These are phyloP conservation scores for Menidia beryllina DNA, from an alignment of 2,113 vertebrate genomes.

Conservation along the genomic window DNA sequence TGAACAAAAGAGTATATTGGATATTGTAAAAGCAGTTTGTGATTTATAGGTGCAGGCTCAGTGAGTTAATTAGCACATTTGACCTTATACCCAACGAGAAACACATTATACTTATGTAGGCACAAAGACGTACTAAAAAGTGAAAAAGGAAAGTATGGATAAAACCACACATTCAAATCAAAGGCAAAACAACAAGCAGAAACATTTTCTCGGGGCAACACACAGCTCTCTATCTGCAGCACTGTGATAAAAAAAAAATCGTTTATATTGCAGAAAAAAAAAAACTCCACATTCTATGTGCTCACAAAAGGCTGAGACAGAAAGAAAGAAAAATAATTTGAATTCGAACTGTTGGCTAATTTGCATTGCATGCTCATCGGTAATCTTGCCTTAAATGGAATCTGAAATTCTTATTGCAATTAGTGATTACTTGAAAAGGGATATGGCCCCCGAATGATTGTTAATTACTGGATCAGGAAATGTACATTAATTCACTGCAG, in stretches of 20 bases:
- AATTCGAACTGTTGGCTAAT: slow-evolving; percentile 77
- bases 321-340: slow-evolving; percentile 58
- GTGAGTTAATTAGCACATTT: slow-evolving; percentile 50
- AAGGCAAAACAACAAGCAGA: slow-evolving; percentile 41
- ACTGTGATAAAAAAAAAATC: slow-evolving; percentile 62
- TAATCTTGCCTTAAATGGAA: slow-evolving; percentile 76
- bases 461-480: slow-evolving; percentile 80
- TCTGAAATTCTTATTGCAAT: slow-evolving; percentile 81
- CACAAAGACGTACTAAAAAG: slow-evolving; percentile 26
- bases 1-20: neutral
- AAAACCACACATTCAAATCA: slow-evolving; percentile 56
- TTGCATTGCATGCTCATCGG: slow-evolving; percentile 74
- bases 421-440: slow-evolving; percentile 79
- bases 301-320: slow-evolving; percentile 65
- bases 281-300: slow-evolving; percentile 67
- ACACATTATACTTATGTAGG: slow-evolving; percentile 19
- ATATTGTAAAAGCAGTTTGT: slow-evolving; percentile 7
- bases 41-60: slow-evolving; percentile 9
- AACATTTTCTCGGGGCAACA: slow-evolving; percentile 50
- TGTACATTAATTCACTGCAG: slow-evolving; percentile 73
- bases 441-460: slow-evolving; percentile 75
- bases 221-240: slow-evolving; percentile 70
- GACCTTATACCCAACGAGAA: slow-evolving; percentile 33
- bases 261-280: slow-evolving; percentile 67
- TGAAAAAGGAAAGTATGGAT: neutral